Percentiles rank a stretch among this genome's conserved stretches.
Evolutionary conservation across 1,140 invertebrate genomes (phyloP).

Genomic region (Rhizoglyphus robini): DNA sequence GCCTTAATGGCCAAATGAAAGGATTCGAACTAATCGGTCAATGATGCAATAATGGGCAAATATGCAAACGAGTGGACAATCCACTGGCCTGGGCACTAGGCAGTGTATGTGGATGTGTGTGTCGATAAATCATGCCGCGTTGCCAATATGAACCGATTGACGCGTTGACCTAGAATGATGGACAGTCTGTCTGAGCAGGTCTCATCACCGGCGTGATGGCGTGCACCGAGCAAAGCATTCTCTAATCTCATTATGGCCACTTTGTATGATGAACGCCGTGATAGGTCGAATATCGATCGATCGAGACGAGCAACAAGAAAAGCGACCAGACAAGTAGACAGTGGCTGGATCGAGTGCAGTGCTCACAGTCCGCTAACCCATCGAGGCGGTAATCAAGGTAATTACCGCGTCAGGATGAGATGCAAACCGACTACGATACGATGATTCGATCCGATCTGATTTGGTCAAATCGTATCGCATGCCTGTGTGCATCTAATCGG

Average conservation of each 20-base stretch:
- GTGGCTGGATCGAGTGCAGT: too few relatives aligned
- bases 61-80: not conserved
- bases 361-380: too few relatives aligned
- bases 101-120: not conserved
- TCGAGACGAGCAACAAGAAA: not conserved
- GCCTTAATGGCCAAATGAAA: too few relatives aligned
- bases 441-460: not conserved
- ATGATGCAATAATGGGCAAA: slow-evolving; percentile 1
- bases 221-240: not conserved
- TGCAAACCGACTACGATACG: not conserved
- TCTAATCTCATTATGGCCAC: slow-evolving; percentile 8
- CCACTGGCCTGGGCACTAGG: not conserved
- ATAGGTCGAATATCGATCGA: slow-evolving; percentile 2
- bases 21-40: not conserved
- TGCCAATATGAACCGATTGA: not conserved
- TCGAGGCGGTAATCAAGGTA: slow-evolving; percentile 7
- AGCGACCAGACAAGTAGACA: not conserved
- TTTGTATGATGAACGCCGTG: not conserved
- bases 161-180: not conserved
- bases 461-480: not conserved
- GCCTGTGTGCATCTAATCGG: not conserved
- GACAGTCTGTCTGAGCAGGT: slow-evolving; percentile 1
- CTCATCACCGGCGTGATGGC: not conserved
- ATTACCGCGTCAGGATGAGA: too few relatives aligned
- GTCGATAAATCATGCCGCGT: not conserved